These are phyloP conservation scores for Scaptomyza caliginosa DNA, from an alignment of 2,888 invertebrate species.

Conservation along the genomic window DNA sequence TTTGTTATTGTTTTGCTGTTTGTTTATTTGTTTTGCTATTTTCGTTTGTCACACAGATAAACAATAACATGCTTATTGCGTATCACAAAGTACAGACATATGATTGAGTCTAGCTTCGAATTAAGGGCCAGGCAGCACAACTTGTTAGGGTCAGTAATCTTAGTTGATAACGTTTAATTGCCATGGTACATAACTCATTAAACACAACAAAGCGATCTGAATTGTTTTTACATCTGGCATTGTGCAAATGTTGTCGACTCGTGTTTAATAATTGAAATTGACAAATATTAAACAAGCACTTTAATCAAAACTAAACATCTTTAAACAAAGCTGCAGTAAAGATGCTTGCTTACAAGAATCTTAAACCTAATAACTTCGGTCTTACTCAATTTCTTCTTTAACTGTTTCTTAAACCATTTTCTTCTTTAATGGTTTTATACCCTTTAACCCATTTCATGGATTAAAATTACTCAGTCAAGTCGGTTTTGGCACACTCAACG, in stretches of 20 bases:
- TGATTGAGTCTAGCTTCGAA: neutral
- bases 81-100: neutral
- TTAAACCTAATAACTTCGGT: too few species aligned
- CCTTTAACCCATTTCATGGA: too few species aligned
- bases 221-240: slow-evolving; percentile 5
- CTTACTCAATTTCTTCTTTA: too few species aligned
- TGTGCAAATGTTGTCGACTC: neutral
- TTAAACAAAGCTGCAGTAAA: neutral
- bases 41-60: neutral
- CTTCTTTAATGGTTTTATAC: too few species aligned
- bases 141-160: neutral
- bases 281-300: neutral
- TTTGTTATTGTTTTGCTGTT: neutral
- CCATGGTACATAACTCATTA: too few species aligned
- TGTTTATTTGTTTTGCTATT: neutral
- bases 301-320: neutral
- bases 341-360: too few species aligned
- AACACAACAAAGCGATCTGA: neutral
- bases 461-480: too few species aligned
- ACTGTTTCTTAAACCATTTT: too few species aligned
- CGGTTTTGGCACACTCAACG: too few species aligned
- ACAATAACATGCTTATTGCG: neutral
- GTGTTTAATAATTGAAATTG: too few species aligned
- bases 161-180: neutral
- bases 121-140: neutral